phyloP scores from a whole-genome alignment of 2,797 vertebrate genomes.

The Anniella stebbinsi region DNA sequence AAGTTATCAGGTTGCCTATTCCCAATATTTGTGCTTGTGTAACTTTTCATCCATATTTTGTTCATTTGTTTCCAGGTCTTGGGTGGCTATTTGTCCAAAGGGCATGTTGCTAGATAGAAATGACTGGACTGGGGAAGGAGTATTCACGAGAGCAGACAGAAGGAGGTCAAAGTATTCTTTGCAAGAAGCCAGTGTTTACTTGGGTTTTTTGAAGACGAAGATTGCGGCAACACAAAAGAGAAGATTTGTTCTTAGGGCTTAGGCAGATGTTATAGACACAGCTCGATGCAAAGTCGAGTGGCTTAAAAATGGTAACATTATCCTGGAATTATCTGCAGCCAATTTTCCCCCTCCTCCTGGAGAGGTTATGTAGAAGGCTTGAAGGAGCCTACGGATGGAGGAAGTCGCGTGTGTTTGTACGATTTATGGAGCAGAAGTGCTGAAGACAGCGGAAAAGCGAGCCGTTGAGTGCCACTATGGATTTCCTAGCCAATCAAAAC shows the following conservation, averaged over 20 bases:
- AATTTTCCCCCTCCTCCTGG: conserved; percentile 48
- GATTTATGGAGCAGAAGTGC: conserved; percentile 82
- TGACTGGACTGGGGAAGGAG: too few relatives aligned
- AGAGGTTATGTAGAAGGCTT: conserved; percentile 68
- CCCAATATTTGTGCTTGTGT: too few relatives aligned
- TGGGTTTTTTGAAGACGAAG: not conserved
- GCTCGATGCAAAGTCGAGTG: conserved; percentile 13
- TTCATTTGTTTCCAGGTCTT: not conserved
- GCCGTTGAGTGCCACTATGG: conserved; percentile 79
- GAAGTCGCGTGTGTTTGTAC: conserved; percentile 66
- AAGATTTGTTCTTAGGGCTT: conserved; percentile 61
- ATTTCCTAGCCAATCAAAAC: conserved; percentile 88
- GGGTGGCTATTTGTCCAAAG: not conserved
- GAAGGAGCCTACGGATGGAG: conserved; percentile 65
- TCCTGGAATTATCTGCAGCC: conserved; percentile 57
- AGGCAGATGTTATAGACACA: conserved; percentile 49
- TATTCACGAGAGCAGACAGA: not conserved
- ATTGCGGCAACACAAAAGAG: conserved; percentile 34
- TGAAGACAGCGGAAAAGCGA: conserved; percentile 84
- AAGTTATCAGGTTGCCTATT: too few relatives aligned
- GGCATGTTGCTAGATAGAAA: not conserved
- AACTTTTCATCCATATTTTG: not conserved
- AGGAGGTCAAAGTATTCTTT: not conserved
- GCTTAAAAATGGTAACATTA: conserved; percentile 72
- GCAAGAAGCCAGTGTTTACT: not conserved